These are phyloP conservation scores for Pseudorectes ferrugineus DNA, from an alignment of 2,113 vertebrate species.

Conservation along the genomic window DNA sequence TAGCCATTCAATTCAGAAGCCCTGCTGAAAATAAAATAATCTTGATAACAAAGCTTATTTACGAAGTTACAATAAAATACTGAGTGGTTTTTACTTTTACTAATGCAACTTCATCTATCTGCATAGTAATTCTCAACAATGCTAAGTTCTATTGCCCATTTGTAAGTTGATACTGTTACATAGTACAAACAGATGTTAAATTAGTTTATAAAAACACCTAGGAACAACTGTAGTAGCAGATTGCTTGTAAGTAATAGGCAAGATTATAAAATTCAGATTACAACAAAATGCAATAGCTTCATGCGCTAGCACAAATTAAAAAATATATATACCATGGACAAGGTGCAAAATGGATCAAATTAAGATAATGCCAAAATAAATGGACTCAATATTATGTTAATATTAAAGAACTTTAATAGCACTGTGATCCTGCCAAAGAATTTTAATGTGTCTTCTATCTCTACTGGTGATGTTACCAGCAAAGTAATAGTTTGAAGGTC, in stretches of 20 bases:
- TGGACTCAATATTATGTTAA: conserved; percentile 60
- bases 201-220: conserved; percentile 74
- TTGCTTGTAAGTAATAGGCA: conserved; percentile 73
- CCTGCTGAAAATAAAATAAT: conserved; percentile 36
- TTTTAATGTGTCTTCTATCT: background rate
- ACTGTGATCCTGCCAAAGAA: background rate
- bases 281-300: conserved; percentile 61
- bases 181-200: conserved; percentile 72
- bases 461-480: background rate
- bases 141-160: conserved; percentile 63
- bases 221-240: conserved; percentile 70
- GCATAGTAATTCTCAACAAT: conserved; percentile 56
- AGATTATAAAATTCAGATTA: conserved; percentile 74
- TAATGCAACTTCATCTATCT: conserved; percentile 65
- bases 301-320: conserved; percentile 22
- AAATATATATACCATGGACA: conserved; percentile 55
- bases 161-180: conserved; percentile 64
- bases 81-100: conserved; percentile 55
- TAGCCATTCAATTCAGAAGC: conserved; percentile 7
- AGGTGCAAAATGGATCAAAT: conserved; percentile 65
- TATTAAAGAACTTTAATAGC: conserved; percentile 37
- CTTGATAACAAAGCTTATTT: conserved; percentile 67
- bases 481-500: background rate
- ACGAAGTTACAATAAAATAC: conserved; percentile 46
- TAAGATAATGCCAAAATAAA: conserved; percentile 71